Evolutionary conservation across 2,888 invertebrate species (phyloP).

Genomic region (Mellilla xanthometata): DNA sequence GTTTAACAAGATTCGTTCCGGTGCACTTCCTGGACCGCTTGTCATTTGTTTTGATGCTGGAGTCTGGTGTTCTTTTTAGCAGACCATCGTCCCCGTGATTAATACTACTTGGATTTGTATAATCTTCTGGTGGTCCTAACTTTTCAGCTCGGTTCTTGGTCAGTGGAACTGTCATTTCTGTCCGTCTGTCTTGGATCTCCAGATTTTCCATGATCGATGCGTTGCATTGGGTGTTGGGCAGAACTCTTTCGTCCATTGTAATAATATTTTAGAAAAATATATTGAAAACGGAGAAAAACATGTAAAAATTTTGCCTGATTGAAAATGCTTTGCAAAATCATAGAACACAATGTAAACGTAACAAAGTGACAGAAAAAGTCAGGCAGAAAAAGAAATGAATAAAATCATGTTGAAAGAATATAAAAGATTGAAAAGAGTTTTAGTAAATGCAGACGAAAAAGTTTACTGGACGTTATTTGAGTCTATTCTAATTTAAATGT

Average conservation of each 20-base stretch:
- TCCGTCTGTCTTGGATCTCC: too few species aligned
- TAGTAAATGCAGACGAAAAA: too few species aligned
- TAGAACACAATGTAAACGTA: conserved; percentile 8
- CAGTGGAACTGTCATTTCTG: too few species aligned
- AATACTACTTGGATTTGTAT: too few species aligned
- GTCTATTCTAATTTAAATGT: too few species aligned
- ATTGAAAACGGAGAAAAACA: conserved; percentile 8
- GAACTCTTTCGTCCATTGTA: conserved; percentile 9
- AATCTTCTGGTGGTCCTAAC: too few species aligned
- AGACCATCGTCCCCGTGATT: too few species aligned
- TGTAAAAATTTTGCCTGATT: conserved; percentile 1
- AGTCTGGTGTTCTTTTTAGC: neutral
- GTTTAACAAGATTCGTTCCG: neutral
- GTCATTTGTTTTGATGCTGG: neutral
- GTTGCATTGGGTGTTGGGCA: neutral
- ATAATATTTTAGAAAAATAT: conserved; percentile 9
- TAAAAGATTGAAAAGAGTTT: too few species aligned
- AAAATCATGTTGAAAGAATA: too few species aligned
- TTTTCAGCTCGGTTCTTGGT: neutral
- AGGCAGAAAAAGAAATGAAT: neutral
- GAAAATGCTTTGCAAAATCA: conserved; percentile 2
- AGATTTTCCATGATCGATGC: too few species aligned
- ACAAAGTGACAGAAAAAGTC: neutral
- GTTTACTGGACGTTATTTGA: too few species aligned
- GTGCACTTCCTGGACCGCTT: neutral